A percentile compares a stretch with the other conserved stretches of the same genome.
phyloP scores from a whole-genome alignment of 2,888 invertebrate species.

The Autographa pulchrina region DNA sequence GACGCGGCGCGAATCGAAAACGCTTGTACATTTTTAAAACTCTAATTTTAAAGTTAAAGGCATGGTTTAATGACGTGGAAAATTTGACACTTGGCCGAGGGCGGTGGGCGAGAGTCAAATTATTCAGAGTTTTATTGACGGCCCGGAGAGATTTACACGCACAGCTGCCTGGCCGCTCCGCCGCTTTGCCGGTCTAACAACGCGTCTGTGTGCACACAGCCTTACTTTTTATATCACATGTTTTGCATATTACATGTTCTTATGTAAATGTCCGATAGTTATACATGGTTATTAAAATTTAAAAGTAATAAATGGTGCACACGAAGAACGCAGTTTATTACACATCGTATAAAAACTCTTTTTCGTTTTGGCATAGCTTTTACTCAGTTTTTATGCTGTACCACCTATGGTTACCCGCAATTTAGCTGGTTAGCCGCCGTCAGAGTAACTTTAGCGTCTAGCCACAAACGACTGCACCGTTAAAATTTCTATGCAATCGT shows the following conservation, averaged over 20 bases:
- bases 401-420: slow-evolving; percentile 16
- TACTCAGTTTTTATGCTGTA: slow-evolving; percentile 30
- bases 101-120: slow-evolving; percentile 73
- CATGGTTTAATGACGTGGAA: slow-evolving; percentile 82
- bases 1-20: slow-evolving; percentile 50
- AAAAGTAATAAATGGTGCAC: slow-evolving; percentile 46
- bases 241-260: slow-evolving; percentile 54
- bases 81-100: slow-evolving; percentile 84
- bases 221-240: slow-evolving; percentile 46
- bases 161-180: slow-evolving; percentile 59
- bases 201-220: slow-evolving; percentile 27
- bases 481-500: slow-evolving; percentile 5
- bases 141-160: slow-evolving; percentile 66
- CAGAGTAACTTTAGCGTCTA: slow-evolving; percentile 1
- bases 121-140: slow-evolving; percentile 82
- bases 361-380: slow-evolving; percentile 36
- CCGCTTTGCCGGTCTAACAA: slow-evolving; percentile 25
- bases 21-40: slow-evolving; percentile 69
- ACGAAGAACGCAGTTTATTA: slow-evolving; percentile 44
- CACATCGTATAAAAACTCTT: slow-evolving; percentile 33
- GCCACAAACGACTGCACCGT: slow-evolving; percentile 3
- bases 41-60: slow-evolving; percentile 74
- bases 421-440: slow-evolving; percentile 6
- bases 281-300: slow-evolving; percentile 54
- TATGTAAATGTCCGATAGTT: slow-evolving; percentile 47